A percentile compares a stretch with the other conserved stretches of the same genome.
Conservation (phyloP, 1,140 invertebrate genomes). For the Lepidurus apus region DNA sequence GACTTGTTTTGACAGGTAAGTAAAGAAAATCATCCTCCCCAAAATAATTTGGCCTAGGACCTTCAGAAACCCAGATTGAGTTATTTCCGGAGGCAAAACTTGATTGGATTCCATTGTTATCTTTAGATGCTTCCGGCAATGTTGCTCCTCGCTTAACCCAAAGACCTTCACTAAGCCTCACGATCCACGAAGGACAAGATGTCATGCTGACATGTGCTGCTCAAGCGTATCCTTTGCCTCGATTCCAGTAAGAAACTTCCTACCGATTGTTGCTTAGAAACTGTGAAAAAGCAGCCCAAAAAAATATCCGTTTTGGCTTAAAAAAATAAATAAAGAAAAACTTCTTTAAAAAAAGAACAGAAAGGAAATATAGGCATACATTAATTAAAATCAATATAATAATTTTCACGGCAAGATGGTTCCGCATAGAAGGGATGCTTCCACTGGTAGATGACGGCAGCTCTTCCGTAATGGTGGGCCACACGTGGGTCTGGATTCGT, state of each 20-base stretch:
- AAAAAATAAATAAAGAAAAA: background rate
- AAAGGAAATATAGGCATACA: background rate
- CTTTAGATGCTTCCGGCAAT: background rate
- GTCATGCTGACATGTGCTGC: conserved; percentile 85
- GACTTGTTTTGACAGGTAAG: conserved; percentile 12
- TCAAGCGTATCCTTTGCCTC: conserved; percentile 78
- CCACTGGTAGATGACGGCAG: background rate
- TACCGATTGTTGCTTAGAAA: background rate
- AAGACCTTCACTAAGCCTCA: background rate
- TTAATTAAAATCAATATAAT: background rate
- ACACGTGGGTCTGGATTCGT: conserved; percentile 56
- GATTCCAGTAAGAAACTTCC: background rate
- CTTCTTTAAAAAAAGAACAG: background rate
- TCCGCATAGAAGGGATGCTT: background rate
- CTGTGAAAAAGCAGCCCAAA: background rate
- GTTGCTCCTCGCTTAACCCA: conserved; percentile 13
- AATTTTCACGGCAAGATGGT: conserved; percentile 14
- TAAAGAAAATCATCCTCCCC: background rate
- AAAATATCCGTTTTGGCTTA: background rate
- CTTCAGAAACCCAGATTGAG: background rate
- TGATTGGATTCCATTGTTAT: background rate
- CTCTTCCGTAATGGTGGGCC: conserved; percentile 27
- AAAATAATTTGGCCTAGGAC: too few species aligned
- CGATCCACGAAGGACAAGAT: conserved; percentile 55
- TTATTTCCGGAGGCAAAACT: background rate